Evolutionary conservation across 2,113 vertebrate genomes (phyloP), one percentile per base, ranked within the genome.

Genomic region (Spea multiplicata): DNA sequence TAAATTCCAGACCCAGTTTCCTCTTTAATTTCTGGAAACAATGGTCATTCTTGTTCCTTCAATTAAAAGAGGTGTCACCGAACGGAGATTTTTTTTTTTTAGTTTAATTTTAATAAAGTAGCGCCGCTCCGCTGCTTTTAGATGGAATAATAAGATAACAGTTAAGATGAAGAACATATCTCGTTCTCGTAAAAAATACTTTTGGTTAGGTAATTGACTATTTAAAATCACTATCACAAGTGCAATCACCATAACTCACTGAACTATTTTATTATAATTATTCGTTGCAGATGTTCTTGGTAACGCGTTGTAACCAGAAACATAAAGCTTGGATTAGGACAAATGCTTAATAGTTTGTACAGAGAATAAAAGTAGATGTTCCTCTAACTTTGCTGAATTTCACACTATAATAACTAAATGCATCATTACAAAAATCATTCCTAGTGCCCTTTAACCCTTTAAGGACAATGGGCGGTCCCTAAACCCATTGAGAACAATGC

Each of bases 1-100:
- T 91, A 86, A 88, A 85, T 82, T 83, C 82, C 45, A 79, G 84
- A 86, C 90, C 90, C 82, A 83, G 86, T 85, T 90, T 93, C 86
- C 87, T 90, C n/a, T 86, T 88, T 64, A 17, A 10, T 64, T 64
- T 64, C 9, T 64, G n/a, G 61, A 64, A 17, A 30, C 61, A 64
- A 17, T 17, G 61, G 61, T 17, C 55, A 59, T 59, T 59, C 10
- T 12, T 59, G 55, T 59, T 59, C 55, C 4, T 59, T 59, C 55
- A 2, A 8, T 59, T 59, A 59, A 59, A 30, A 59, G 1, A 59
- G 14, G 55, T 13, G 55, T 59, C 8, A 13, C 10, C 4, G 10
- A 59, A 59, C 14, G 14, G 10, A 59, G 8, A 59, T 59, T 13
- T 59, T 13, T 53, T 13, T 53, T 6, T 53, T 30, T 6, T 3